Conservation (phyloP, 2,113 vertebrate species). For the Spilogale gracilis region DNA sequence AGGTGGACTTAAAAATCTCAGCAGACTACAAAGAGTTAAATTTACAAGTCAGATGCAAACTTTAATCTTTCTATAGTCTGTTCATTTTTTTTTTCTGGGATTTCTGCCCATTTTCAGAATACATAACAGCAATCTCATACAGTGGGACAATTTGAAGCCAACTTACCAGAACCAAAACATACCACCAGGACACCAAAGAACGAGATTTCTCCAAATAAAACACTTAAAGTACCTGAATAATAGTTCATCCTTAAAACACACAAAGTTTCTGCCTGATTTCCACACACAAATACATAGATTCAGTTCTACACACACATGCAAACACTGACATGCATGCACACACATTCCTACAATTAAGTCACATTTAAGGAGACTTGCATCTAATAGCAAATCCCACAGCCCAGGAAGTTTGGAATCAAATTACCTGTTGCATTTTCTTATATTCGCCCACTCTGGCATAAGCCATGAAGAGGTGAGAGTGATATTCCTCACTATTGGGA, state of each 20-base stretch:
- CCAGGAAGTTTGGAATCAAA: neutral
- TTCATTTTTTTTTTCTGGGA: conserved; percentile 28
- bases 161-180: conserved; percentile 58
- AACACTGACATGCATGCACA: neutral
- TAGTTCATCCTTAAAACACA: conserved; percentile 47
- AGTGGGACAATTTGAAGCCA: neutral
- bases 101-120: conserved; percentile 53
- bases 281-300: conserved; percentile 9
- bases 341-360: neutral
- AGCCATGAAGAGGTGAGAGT: conserved; percentile 99
- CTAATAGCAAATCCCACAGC: neutral
- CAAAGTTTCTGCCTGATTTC: neutral
- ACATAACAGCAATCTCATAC: neutral
- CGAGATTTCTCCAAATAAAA: conserved; percentile 47
- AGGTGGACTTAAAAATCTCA: conserved; percentile 13
- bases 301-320: neutral
- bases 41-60: conserved; percentile 16
- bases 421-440: conserved; percentile 99
- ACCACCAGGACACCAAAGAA: conserved; percentile 35
- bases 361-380: neutral
- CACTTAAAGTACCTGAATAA: conserved; percentile 34
- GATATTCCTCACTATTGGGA: conserved; percentile 98
- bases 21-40: neutral
- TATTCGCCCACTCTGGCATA: conserved; percentile 99
- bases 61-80: neutral